Percentiles rank a stretch among this genome's conserved stretches.
These are phyloP conservation scores for Hippocampus comes DNA, from an alignment of 2,113 vertebrate species.

Conservation along the genomic window DNA sequence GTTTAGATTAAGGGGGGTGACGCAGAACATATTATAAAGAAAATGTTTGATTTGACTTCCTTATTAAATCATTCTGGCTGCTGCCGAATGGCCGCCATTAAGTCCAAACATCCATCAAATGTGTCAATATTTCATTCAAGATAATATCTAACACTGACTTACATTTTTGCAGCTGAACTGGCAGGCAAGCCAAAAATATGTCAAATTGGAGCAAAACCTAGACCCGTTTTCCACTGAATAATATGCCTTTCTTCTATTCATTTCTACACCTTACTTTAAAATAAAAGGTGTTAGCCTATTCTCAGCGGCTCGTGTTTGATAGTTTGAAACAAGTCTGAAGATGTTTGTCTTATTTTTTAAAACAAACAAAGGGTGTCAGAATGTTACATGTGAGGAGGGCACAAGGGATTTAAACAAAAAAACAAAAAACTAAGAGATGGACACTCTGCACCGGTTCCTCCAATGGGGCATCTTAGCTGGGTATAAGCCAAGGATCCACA, in stretches of 20 bases:
- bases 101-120: background rate
- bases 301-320: background rate
- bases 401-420: background rate
- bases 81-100: too few relatives aligned
- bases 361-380: background rate
- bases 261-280: background rate
- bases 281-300: background rate
- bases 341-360: background rate
- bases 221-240: background rate
- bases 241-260: background rate
- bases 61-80: too few relatives aligned
- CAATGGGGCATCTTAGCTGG: slow-evolving; percentile 75
- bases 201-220: background rate
- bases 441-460: slow-evolving; percentile 7
- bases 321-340: background rate
- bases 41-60: too few relatives aligned
- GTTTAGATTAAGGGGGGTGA: too few relatives aligned
- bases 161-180: too few relatives aligned
- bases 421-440: background rate
- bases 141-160: too few relatives aligned
- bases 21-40: too few relatives aligned
- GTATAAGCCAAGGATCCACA: slow-evolving; percentile 83
- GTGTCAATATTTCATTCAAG: too few relatives aligned
- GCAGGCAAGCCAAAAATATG: background rate
- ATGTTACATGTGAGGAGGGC: background rate